Conservation (phyloP, 2,113 vertebrate species). For the Bos javanicus region DNA sequence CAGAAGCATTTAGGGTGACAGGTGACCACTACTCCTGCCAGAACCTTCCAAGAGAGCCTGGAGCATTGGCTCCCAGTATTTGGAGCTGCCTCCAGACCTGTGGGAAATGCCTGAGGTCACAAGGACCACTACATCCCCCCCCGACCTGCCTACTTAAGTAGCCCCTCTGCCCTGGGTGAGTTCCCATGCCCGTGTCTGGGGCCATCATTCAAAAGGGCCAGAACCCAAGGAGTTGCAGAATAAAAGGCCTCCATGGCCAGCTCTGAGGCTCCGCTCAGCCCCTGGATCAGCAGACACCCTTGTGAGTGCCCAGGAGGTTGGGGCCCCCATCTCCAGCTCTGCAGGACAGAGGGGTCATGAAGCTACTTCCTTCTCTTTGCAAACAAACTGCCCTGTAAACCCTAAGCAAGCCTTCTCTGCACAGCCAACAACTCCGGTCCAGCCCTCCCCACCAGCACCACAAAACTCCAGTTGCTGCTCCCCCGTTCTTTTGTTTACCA, state of each 20-base stretch:
- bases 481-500: slow-evolving; percentile 84
- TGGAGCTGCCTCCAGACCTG: background rate
- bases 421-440: slow-evolving; percentile 71
- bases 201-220: background rate
- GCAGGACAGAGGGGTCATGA: background rate
- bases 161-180: background rate
- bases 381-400: slow-evolving; percentile 25
- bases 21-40: background rate
- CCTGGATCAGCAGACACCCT: background rate
- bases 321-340: background rate
- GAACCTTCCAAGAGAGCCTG: background rate
- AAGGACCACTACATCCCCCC: background rate
- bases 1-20: background rate
- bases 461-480: slow-evolving; percentile 79
- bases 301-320: background rate
- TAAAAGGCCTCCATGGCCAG: background rate
- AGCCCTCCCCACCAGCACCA: slow-evolving; percentile 45
- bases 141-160: background rate
- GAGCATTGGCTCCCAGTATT: background rate
- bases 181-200: background rate
- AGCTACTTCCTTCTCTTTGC: background rate
- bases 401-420: slow-evolving; percentile 52
- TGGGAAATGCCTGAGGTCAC: background rate
- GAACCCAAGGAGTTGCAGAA: background rate
- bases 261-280: background rate